Evolutionary conservation across 2,888 invertebrate genomes (phyloP).

Genomic region (Parasteatoda lunata): DNA sequence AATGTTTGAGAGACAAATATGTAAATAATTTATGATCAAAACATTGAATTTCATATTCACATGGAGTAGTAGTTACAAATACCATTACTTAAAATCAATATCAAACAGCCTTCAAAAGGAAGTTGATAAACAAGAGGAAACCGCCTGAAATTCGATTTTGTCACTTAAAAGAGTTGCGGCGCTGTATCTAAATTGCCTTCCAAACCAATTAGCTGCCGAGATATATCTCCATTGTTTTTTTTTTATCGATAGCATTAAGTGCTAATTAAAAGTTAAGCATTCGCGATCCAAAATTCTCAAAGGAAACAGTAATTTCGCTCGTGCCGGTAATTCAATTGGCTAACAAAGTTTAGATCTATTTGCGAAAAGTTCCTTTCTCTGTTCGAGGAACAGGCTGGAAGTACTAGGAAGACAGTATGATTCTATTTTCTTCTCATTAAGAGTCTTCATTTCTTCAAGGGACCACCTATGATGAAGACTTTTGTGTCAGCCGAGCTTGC

Average conservation of each 20-base stretch:
- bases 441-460: not conserved
- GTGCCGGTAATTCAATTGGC: conserved; percentile 35
- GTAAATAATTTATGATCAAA: no score
- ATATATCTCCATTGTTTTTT: conserved; percentile 32
- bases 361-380: conserved; percentile 25
- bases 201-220: conserved; percentile 51
- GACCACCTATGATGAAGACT: no score
- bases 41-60: no score
- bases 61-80: no score
- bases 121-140: conserved; percentile 30
- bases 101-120: not conserved
- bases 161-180: conserved; percentile 45
- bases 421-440: conserved; percentile 20
- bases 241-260: conserved; percentile 40
- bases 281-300: conserved; percentile 42
- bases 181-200: conserved; percentile 55
- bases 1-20: no score
- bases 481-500: no score
- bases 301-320: conserved; percentile 24
- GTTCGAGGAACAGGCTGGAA: not conserved
- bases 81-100: no score
- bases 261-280: conserved; percentile 56
- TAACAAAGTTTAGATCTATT: conserved; percentile 45
- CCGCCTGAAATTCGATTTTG: conserved; percentile 39
- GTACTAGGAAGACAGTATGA: conserved; percentile 7